Evolutionary conservation across 2,888 invertebrate species (phyloP), one percentile per base, ranked within the genome.

Genomic region (Linnaemya vulpina): DNA sequence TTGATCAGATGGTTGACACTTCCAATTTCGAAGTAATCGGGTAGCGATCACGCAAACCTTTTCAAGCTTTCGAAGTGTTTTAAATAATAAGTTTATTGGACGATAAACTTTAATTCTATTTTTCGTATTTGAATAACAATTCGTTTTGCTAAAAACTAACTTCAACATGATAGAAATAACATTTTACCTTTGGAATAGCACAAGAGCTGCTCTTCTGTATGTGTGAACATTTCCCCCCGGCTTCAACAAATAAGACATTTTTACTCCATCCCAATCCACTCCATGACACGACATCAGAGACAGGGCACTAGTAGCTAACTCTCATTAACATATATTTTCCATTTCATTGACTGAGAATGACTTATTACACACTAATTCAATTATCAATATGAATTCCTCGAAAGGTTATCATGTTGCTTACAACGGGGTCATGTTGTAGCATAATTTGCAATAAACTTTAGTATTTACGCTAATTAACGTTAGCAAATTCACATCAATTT

Each of bases 391-490:
- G 68, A 81, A 74, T 70, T 81, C 46, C 58, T 43, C 55, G 43
- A 78, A 74, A 58, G 20, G 71, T 51, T 75, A 38, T 63, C 55
- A 68, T 46, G 35, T 49, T 58, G 46, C 71, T 73, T 15, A 65
- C 17, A 76, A 51, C 58, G 38, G 78, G 63, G 74, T 80, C 77
- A 74, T 81, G 84, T 81, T 84, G 35, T 62, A 70, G 53, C 60
- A 70, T 85, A 85, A 85, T 82, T 81, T 70, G 70, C 62, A 58
- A 38, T 84, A 62, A 81, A 81, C 55, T 78, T 82, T 78, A 70
- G 55, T 55, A 74, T 74, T 78, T 75, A 65, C 77, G 78, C 81
- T 82, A 85, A 85, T 85, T 85, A 85, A 77, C 77, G 73, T 80
- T 71, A 84, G 62, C 80, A 76, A 65, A 84, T 62, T 53, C 55